Evolutionary conservation across 2,888 invertebrate genomes (phyloP), one percentile per base, ranked within the genome.

Genomic region (Philonicus albiceps): DNA sequence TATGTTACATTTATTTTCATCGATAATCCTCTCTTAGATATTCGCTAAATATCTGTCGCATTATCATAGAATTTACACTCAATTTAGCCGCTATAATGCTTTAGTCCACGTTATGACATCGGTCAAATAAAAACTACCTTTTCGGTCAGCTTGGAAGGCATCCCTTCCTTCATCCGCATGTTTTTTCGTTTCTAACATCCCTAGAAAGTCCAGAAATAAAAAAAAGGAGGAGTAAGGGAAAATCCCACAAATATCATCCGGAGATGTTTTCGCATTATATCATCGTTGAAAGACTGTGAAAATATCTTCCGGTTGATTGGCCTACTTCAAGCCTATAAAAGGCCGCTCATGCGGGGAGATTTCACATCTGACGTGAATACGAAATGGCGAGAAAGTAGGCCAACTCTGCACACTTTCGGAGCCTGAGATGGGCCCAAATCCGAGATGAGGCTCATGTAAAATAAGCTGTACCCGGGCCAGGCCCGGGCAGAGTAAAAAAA

Each of bases 221-320:
- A 55, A 64, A 64, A n/a, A 5, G n/a, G 1, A 49, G n/a, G 40
- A 43, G 40, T 43, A 43, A 49, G 16, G 49, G 49, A 64, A 73
- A 73, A 11, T 73, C 40, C 27, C 31, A 27, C 40, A 72, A 84
- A 84, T 84, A 40, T 31, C 72, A 72, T 37, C 34, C 11, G 1
- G 16, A 72, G 84, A 64, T 64, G 64, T 64, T 64, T 64, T 64
- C 64, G 64, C 64, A 64, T 64, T 64, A 64, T 84, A 84, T 84
- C 73, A 84, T 40, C 72, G 43, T 49, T 84, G 84, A 73, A 43
- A 84, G 84, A 73, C 84, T 84, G 84, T 73, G 73, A 84, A 84
- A 84, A 84, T 84, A 84, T 84, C 84, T 73, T 84, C 84, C 73
- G 84, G 72, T 73, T 84, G 84, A 84, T 84, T 84, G 84, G 84